Evolutionary conservation across 2,113 vertebrate genomes (phyloP), one percentile per base, ranked within the genome.

Genomic region (Cyanoliseus patagonus): DNA sequence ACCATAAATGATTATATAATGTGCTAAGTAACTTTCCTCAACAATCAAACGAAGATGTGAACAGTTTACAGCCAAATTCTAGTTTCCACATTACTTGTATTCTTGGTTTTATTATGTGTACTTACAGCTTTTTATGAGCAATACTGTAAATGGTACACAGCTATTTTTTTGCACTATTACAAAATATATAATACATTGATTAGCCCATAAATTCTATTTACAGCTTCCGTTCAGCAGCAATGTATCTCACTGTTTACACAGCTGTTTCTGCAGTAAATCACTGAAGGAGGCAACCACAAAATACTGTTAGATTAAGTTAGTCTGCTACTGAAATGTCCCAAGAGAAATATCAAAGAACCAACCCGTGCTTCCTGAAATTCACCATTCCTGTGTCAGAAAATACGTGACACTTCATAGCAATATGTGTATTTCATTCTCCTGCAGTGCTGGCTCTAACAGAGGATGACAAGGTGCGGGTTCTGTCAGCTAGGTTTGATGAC

Each of bases 321-420:
- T 63, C 52, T 44, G 44, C 59, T 42, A 28, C 79, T 78, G 67
- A 73, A 81, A 13, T 90, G 44, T n/a, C 68, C 52, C n/a, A 47
- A 49, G 20, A 52, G 42, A 77, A 90, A 86, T 47, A 74, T 25
- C 52, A 55, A 64, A 88, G 61, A 90, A 33, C 28, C 35, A 72
- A 61, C 20, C 23, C 19, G 19, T 28, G 23, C 59, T 59, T 61
- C 68, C 61, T 0, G 4, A 51, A 47, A 46, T 51, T 76, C 51
- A 10, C 37, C 25, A 30, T 64, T 53, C 67, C 46, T 19, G 24
- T 23, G 16, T 17, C 63, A 86, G 85, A 24, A 52, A 75, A 63
- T 10, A 13, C 1, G 2, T 13, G 35, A 13, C 57, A 37, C 42
- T 31, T 31, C 1, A 0, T 1, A 41, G 53, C 42, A 42, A 3